phyloP scores from a whole-genome alignment of 1,140 invertebrate species.

The Diprion similis region DNA sequence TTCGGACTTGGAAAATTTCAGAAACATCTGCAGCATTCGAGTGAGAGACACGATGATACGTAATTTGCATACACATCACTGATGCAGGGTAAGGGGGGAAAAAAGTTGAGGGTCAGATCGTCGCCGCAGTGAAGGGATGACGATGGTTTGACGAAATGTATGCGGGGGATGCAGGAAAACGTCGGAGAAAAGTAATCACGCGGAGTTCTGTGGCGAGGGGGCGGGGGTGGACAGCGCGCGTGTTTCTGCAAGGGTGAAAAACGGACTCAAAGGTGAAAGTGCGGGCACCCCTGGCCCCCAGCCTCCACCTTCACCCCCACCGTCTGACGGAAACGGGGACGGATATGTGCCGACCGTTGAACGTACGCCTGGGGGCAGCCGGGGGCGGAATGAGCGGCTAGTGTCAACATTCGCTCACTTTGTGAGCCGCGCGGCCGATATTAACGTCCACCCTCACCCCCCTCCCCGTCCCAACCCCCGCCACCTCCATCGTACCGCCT shows the following conservation, averaged over 20 bases:
- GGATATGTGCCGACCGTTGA: neutral
- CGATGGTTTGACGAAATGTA: too few species aligned
- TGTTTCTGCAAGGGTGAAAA: slow-evolving; percentile 18
- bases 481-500: neutral
- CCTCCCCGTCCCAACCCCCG: neutral
- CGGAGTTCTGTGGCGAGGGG: neutral
- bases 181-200: slow-evolving; percentile 36
- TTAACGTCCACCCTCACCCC: slow-evolving; percentile 50
- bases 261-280: neutral
- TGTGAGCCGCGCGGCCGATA: slow-evolving; percentile 50
- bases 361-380: neutral
- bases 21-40: too few species aligned
- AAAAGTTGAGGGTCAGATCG: too few species aligned
- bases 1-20: too few species aligned
- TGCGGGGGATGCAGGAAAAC: neutral
- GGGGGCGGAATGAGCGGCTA: slow-evolving; percentile 48
- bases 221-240: slow-evolving; percentile 7
- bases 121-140: too few species aligned
- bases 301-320: neutral
- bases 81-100: too few species aligned
- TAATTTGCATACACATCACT: too few species aligned
- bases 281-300: neutral
- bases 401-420: slow-evolving; percentile 60
- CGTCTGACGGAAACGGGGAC: too few species aligned
- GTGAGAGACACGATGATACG: too few species aligned